These are phyloP conservation scores for Drosophila nr. fundita DNA, from an alignment of 2,888 invertebrate species.

Conservation along the genomic window DNA sequence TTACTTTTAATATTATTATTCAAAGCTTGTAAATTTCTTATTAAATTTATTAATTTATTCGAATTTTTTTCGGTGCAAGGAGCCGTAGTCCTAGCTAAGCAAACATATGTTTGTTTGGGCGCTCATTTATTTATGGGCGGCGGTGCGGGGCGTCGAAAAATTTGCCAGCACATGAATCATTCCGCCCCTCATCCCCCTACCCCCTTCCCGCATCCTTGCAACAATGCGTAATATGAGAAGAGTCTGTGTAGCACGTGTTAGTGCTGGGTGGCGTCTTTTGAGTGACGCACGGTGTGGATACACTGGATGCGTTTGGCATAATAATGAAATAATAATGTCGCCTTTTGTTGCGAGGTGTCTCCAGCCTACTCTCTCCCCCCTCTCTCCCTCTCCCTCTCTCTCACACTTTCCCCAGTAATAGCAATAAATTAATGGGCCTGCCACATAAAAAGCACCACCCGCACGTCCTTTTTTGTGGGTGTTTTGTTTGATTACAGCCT, in stretches of 20 bases:
- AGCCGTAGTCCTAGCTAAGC: slow-evolving; percentile 33
- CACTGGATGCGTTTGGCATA: slow-evolving; percentile 75
- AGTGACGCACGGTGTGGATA: slow-evolving; percentile 38
- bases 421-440: slow-evolving; percentile 79
- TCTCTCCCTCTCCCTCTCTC: too few species aligned
- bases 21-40: background rate
- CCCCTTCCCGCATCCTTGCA: background rate
- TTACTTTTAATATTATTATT: background rate
- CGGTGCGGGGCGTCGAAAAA: slow-evolving; percentile 63
- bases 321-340: slow-evolving; percentile 81
- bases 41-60: background rate
- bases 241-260: slow-evolving; percentile 26
- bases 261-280: slow-evolving; percentile 26
- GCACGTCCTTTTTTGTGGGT: slow-evolving; percentile 40
- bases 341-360: slow-evolving; percentile 75
- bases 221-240: slow-evolving; percentile 70
- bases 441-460: slow-evolving; percentile 73
- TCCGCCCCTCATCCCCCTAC: slow-evolving; percentile 16
- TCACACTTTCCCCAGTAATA: slow-evolving; percentile 14
- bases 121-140: slow-evolving; percentile 58
- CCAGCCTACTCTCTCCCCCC: slow-evolving; percentile 32
- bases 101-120: slow-evolving; percentile 68
- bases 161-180: slow-evolving; percentile 78
- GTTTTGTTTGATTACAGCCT: slow-evolving; percentile 65
- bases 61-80: background rate